Percentiles rank a stretch among this genome's conserved stretches.
Conservation (phyloP, 2,797 vertebrate species). For the Xiphorhynchus erythropygius region DNA sequence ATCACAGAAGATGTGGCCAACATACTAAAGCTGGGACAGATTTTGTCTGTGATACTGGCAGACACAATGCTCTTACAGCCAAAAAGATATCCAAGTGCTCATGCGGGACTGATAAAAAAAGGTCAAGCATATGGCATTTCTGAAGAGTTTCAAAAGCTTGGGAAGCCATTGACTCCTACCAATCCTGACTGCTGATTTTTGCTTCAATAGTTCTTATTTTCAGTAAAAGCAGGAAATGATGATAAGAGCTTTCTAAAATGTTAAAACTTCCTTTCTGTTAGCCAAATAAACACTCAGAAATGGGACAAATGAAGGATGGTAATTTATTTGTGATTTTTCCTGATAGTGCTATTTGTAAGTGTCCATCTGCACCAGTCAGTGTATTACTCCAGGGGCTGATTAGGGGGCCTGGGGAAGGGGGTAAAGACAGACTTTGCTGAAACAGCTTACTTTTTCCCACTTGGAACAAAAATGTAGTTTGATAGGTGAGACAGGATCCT, state of each 20-base stretch:
- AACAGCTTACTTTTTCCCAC: neutral
- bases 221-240: neutral
- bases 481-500: neutral
- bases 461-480: neutral
- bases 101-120: neutral
- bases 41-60: neutral
- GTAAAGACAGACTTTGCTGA: neutral
- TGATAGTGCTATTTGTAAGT: neutral
- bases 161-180: neutral
- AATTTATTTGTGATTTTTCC: neutral
- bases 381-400: neutral
- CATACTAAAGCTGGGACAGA: neutral
- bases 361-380: neutral
- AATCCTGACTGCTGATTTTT: neutral
- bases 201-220: neutral
- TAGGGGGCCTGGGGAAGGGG: neutral
- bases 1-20: neutral
- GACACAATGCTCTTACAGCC: neutral
- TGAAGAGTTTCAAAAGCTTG: neutral
- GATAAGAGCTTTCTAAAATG: neutral
- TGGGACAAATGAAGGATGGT: neutral
- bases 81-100: neutral
- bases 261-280: neutral
- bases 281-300: neutral
- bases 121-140: neutral